Evolutionary conservation across 2,888 invertebrate genomes (phyloP), one percentile per base, ranked within the genome.

Genomic region (Amiota minor): DNA sequence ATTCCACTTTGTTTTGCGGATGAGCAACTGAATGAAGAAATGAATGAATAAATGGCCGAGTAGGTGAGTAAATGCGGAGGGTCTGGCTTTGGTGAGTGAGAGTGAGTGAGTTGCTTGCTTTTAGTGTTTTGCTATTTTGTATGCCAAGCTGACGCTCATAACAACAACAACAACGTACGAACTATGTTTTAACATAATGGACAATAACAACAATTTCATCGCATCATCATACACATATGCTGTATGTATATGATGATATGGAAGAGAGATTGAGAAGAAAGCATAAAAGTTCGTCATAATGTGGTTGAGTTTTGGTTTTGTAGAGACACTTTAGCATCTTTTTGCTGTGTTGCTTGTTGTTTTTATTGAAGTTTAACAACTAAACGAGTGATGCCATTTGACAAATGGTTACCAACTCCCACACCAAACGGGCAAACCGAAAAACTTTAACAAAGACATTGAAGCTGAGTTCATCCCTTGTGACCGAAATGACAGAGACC

Each of bases 321-420:
- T 62, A 73, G 79, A 81, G 79, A 81, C 79, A 84, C 81, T 85
- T 85, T 83, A 83, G 85, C 85, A 82, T 74, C 76, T 80, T 81
- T 81, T 79, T 72, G 76, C 9, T 35, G 35, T 35, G 23, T 23
- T 9, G 14, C 55, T 55, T 55, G 11, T 18, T 69, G 35, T 65
- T 61, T 74, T 45, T 62, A 69, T 74, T 71, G 68, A 61, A 71
- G 71, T 69, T 59, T 62, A 71, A 71, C 71, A 35, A 35, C 6
- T 35, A 35, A 35, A 35, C 35, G 35, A 35, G 35, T 82, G 80
- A 74, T 75, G 79, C 78, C 84, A 81, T 86, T 86, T 84, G 86
- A 86, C 86, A 84, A 84, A 86, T 84, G 86, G 77, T 80, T 70
- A 76, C 75, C 35, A 35, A 35, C 35, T 35, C 35, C 35, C 2